Conservation (phyloP, 2,888 invertebrate genomes). For the Parthenolecanium corni region DNA sequence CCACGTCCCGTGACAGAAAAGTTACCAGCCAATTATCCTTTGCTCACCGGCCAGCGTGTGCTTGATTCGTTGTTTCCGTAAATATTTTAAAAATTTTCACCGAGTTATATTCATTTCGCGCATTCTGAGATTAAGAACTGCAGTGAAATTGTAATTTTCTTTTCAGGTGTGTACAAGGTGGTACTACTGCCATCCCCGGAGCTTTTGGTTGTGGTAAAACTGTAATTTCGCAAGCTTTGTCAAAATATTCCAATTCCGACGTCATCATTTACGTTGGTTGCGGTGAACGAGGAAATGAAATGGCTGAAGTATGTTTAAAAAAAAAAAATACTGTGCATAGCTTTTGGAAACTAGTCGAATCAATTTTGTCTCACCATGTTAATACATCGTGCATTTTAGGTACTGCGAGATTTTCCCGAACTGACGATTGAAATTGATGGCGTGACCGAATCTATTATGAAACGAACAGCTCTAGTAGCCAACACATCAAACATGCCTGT, state of each 20-base stretch:
- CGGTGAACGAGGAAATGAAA: slow-evolving; percentile 99
- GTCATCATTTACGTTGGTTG: slow-evolving; percentile 99
- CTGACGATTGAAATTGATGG: slow-evolving; percentile 95
- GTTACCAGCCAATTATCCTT: slow-evolving; percentile 93
- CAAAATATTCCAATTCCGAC: slow-evolving; percentile 99
- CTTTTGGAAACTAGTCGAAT: too few relatives aligned
- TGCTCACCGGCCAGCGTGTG: slow-evolving; percentile 95
- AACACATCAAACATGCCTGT: slow-evolving; percentile 99
- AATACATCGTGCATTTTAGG: slow-evolving; percentile 38
- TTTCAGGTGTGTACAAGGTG: slow-evolving; percentile 86
- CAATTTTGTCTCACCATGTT: background rate
- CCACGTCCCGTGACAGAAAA: slow-evolving; percentile 95
- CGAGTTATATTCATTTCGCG: background rate
- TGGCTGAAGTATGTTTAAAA: slow-evolving; percentile 79
- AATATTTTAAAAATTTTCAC: slow-evolving; percentile 39
- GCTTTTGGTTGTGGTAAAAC: slow-evolving; percentile 99
- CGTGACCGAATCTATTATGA: slow-evolving; percentile 96
- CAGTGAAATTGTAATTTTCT: background rate
- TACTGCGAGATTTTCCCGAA: slow-evolving; percentile 97
- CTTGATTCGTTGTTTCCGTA: slow-evolving; percentile 96
- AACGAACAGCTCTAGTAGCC: slow-evolving; percentile 95
- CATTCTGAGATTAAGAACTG: background rate
- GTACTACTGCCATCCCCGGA: slow-evolving; percentile 97
- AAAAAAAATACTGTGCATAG: background rate
- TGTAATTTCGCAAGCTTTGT: slow-evolving; percentile 97